Evolutionary conservation across 2,113 vertebrate genomes (phyloP), one percentile per base, ranked within the genome.

Genomic region (Sula dactylatra): DNA sequence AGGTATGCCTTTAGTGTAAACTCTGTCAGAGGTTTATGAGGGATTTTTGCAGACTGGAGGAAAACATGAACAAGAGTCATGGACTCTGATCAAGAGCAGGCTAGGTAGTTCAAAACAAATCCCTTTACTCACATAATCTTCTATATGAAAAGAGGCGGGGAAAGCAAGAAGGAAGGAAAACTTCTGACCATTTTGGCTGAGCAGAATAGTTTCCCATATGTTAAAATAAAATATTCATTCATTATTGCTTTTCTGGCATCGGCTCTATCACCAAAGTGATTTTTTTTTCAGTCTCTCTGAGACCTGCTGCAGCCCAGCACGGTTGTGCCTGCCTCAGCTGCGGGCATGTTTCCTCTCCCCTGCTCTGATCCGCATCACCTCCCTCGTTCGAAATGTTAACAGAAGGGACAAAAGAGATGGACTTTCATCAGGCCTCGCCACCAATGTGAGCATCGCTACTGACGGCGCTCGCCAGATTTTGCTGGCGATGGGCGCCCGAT

Each of bases 151-250:
- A 62, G 42, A 44, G 10, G 13, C 0, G 3, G 7, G 17, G 8
- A 45, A 93, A 66, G 13, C 18, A 88, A 76, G 45, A 85, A 71
- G 12, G 27, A 83, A 82, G 16, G 12, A 71, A 96, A 91, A 74
- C 32, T 27, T 66, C 69, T 78, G 81, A 92, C 40, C 12, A 3
- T 15, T 91, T 86, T 79, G 85, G 61, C 64, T 25, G 24, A 84
- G 87, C 45, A 34, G 92, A 95, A 93, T 73, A 87, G 64, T 85
- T 94, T 88, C 76, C 82, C 69, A 67, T 94, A 93, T 88, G 79
- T 84, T 92, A 82, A 92, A 94, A 97, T 98, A 95, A 98, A 98
- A 97, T 97, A 98, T 97, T 98, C 16, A 98, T 96, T 79, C 72
- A 29, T 44, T 86, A 42, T 82, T 80, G 73, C 69, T 94, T 92